Evolutionary conservation across 1,140 invertebrate species (phyloP).

Genomic region (Papilio polyxenes): DNA sequence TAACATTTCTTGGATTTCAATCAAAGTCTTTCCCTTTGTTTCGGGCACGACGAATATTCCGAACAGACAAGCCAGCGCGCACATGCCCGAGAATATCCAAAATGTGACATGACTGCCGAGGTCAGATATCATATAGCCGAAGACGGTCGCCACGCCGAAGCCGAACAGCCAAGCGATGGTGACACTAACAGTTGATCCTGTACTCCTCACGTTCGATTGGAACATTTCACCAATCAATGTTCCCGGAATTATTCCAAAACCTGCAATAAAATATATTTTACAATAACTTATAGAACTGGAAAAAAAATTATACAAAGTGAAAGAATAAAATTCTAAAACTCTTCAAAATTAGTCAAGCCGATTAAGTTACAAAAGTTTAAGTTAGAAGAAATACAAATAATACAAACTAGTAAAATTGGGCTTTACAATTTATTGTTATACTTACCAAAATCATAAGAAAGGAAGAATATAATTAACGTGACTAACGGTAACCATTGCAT

Average conservation of each 20-base stretch:
- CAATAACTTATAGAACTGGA: neutral
- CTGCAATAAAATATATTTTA: constrained; percentile 38
- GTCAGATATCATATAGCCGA: constrained; percentile 52
- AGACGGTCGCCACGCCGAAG: constrained; percentile 79
- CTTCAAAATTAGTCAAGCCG: too few relatives aligned
- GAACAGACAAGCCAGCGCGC: constrained; percentile 73
- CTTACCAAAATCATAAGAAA: constrained; percentile 54
- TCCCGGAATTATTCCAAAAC: constrained; percentile 54
- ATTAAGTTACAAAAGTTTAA: too few relatives aligned
- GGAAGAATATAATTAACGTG: constrained; percentile 47
- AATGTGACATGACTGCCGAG: constrained; percentile 82
- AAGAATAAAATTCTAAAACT: too few relatives aligned
- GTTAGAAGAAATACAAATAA: too few relatives aligned
- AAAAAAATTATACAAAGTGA: too few relatives aligned
- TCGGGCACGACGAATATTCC: constrained; percentile 81
- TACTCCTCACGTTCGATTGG: constrained; percentile 50
- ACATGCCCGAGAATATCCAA: constrained; percentile 48
- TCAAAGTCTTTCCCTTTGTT: constrained; percentile 82
- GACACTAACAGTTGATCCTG: constrained; percentile 44
- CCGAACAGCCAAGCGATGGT: constrained; percentile 44
- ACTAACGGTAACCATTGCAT: constrained; percentile 53
- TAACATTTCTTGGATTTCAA: constrained; percentile 76
- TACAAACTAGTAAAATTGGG: too few relatives aligned
- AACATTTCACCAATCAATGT: constrained; percentile 56
- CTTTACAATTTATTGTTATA: constrained; percentile 1